phyloP scores from a whole-genome alignment of 2,113 vertebrate genomes.

The Eretmochelys imbricata region DNA sequence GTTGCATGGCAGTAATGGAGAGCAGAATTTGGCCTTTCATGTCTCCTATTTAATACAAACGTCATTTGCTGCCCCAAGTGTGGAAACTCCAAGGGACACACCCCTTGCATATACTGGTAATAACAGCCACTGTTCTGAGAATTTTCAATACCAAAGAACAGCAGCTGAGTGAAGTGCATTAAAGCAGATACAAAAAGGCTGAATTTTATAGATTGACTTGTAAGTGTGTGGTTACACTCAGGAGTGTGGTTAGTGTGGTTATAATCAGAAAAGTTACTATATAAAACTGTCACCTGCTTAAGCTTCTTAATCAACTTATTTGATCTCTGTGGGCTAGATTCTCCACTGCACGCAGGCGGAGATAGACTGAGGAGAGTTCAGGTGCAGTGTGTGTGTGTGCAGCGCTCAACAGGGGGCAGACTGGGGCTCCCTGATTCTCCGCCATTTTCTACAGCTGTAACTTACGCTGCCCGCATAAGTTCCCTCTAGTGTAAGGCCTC shows the following conservation, averaged over 20 bases:
- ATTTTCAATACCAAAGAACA: neutral
- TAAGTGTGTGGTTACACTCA: neutral
- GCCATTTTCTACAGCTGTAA: fast-evolving
- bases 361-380: neutral
- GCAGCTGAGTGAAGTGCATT: neutral
- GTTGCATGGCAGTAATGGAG: neutral
- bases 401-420: neutral
- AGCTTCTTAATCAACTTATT: neutral
- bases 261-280: neutral
- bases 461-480: fast-evolving
- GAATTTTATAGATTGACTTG: neutral
- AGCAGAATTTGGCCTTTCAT: neutral
- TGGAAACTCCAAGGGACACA: neutral
- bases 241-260: neutral
- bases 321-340: neutral
- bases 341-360: neutral
- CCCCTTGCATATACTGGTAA: fast-evolving
- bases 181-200: neutral
- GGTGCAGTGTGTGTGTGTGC: neutral
- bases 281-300: neutral
- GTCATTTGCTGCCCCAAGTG: neutral
- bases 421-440: neutral
- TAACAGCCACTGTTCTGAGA: neutral
- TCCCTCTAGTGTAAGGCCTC: neutral
- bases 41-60: neutral